A percentile compares a stretch with the other conserved stretches of the same genome.
Conservation (phyloP, 2,888 invertebrate species). For the Frankliniella intonsa region DNA sequence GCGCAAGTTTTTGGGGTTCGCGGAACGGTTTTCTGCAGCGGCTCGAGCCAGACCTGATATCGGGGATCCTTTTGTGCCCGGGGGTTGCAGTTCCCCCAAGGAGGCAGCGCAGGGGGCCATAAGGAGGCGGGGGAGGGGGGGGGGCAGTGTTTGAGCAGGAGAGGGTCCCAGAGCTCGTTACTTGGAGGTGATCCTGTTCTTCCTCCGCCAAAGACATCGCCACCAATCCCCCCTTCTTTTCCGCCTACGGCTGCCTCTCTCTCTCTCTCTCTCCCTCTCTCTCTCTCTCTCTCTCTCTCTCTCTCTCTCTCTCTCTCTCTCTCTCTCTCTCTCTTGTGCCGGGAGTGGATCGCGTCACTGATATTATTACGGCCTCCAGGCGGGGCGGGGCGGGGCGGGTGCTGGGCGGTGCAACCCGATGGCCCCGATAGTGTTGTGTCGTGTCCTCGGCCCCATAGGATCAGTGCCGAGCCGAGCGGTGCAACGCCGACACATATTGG, state of each 20-base stretch:
- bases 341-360: neutral
- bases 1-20: no score
- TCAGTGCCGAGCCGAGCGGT: neutral
- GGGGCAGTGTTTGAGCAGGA: no score
- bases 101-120: no score
- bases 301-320: neutral
- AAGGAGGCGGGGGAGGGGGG: no score
- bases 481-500: neutral
- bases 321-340: neutral
- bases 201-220: no score
- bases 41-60: no score
- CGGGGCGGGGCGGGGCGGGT: neutral
- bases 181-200: no score
- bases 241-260: neutral
- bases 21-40: no score
- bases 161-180: no score
- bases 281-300: neutral
- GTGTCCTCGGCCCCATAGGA: neutral
- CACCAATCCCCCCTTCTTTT: no score
- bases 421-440: conserved; percentile 15
- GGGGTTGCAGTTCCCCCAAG: no score
- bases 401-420: neutral
- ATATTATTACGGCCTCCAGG: conserved; percentile 2
- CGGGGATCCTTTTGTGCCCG: no score
- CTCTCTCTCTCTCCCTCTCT: neutral